phyloP scores from a whole-genome alignment of 2,113 vertebrate species.

The Monopterus albus region DNA sequence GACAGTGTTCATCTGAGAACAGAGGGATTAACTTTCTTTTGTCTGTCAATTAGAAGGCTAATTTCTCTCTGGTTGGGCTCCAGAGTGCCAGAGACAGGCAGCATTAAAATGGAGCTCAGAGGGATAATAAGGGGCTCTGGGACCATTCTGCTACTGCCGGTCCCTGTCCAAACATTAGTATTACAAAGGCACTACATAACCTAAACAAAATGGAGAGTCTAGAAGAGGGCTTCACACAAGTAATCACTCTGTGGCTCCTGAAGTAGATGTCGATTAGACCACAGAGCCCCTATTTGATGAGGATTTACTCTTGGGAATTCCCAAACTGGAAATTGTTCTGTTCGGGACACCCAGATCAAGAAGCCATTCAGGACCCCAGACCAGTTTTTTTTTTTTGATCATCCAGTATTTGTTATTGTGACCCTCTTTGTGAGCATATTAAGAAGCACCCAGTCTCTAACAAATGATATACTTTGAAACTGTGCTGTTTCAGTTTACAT shows the following conservation, averaged over 20 bases:
- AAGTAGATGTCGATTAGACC: constrained; percentile 36
- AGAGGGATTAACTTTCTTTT: constrained; percentile 42
- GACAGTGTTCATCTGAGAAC: constrained; percentile 20
- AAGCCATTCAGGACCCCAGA: no score
- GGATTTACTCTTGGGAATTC: constrained; percentile 25
- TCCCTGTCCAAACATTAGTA: constrained; percentile 41
- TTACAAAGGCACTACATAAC: constrained; percentile 35
- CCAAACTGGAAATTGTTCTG: not conserved
- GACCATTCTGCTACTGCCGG: constrained; percentile 25
- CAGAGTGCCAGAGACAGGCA: constrained; percentile 16
- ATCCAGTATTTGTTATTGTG: not conserved
- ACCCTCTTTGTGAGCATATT: not conserved
- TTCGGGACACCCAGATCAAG: not conserved
- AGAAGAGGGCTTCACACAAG: constrained; percentile 18
- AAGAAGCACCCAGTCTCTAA: not conserved
- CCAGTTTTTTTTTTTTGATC: no score
- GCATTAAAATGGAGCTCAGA: constrained; percentile 48
- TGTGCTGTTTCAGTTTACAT: no score
- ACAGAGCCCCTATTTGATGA: constrained; percentile 13
- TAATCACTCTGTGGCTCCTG: constrained; percentile 1
- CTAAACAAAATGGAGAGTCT: constrained; percentile 37
- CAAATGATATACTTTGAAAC: no score
- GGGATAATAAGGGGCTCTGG: constrained; percentile 38
- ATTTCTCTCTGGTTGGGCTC: constrained; percentile 47
- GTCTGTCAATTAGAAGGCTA: constrained; percentile 55